Percentiles rank a stretch among this genome's conserved stretches.
phyloP scores from a whole-genome alignment of 2,888 invertebrate species.

The Caenorhabditis zanzibari region DNA sequence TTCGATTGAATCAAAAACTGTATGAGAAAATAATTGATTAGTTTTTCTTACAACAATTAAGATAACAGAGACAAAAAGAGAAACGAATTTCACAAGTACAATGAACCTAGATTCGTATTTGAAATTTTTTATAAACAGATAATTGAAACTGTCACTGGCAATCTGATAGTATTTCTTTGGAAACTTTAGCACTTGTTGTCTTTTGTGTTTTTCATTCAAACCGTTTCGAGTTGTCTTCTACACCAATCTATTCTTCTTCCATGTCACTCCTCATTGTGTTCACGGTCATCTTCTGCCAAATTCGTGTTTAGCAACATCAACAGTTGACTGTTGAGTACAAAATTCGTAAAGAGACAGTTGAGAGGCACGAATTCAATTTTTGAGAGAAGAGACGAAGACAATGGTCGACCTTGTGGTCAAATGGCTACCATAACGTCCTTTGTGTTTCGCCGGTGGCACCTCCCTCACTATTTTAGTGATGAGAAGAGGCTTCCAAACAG shows the following conservation, averaged over 20 bases:
- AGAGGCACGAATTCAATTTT: slow-evolving; percentile 31
- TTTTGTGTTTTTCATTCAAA: slow-evolving; percentile 10
- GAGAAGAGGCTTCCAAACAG: slow-evolving; percentile 42
- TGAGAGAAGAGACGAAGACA: slow-evolving; percentile 53
- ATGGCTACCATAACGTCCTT: slow-evolving; percentile 65
- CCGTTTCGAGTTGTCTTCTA: slow-evolving; percentile 20
- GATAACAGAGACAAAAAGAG: slow-evolving; percentile 16
- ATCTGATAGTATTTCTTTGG: not conserved
- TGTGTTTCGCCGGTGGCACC: slow-evolving; percentile 60
- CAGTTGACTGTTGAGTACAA: slow-evolving; percentile 51
- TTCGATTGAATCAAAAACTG: not conserved
- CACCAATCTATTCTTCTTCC: not conserved
- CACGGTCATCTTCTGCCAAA: slow-evolving; percentile 45
- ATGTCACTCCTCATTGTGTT: slow-evolving; percentile 55
- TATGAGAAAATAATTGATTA: slow-evolving; percentile 21
- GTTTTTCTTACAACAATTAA: slow-evolving; percentile 14
- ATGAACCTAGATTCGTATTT: slow-evolving; percentile 23
- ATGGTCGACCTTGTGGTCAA: slow-evolving; percentile 67
- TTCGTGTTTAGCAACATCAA: slow-evolving; percentile 23
- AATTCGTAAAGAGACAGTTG: slow-evolving; percentile 25
- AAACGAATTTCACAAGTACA: slow-evolving; percentile 25
- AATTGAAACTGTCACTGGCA: slow-evolving; percentile 10
- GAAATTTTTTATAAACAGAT: not conserved
- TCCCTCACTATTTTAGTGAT: slow-evolving; percentile 48
- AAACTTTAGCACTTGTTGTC: not conserved